Conservation (phyloP, 2,797 vertebrate genomes). For the Clarias platycephalus region DNA sequence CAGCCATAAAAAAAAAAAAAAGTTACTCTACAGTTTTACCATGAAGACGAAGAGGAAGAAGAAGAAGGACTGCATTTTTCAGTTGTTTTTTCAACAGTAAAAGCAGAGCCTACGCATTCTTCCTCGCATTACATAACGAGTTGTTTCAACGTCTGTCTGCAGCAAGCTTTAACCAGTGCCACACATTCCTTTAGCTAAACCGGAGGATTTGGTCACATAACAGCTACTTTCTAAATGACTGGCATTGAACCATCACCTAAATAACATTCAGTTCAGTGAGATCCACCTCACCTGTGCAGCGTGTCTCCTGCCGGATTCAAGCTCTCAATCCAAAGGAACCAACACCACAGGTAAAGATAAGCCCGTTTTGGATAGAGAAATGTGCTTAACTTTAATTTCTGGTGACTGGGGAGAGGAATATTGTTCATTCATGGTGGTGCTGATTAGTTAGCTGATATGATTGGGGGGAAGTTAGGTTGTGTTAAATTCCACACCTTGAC, state of each 20-base stretch:
- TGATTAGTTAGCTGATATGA: conserved; percentile 59
- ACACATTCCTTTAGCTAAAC: conserved; percentile 50
- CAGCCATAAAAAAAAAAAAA: not conserved
- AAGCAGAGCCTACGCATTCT: not conserved
- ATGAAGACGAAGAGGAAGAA: not conserved
- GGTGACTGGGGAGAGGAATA: conserved; percentile 49
- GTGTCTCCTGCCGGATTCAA: conserved; percentile 51
- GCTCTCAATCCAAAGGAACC: conserved; percentile 63
- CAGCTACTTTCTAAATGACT: conserved; percentile 47
- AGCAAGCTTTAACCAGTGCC: conserved; percentile 42
- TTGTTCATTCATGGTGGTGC: conserved; percentile 51
- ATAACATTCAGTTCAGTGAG: conserved; percentile 50
- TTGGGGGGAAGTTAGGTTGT: conserved; percentile 50
- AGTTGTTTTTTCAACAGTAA: not conserved
- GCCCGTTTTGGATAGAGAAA: conserved; percentile 30
- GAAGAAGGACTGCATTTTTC: not conserved
- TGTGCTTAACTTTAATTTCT: conserved; percentile 39
- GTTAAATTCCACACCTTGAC: conserved; percentile 18
- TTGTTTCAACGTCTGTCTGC: conserved; percentile 24
- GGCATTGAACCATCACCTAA: conserved; percentile 52
- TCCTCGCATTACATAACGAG: not conserved
- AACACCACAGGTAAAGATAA: conserved; percentile 57
- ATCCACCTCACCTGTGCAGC: conserved; percentile 51
- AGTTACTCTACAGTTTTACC: not conserved
- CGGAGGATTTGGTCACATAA: conserved; percentile 53